phyloP scores from a whole-genome alignment of 2,797 vertebrate species.

The Podarcis siculus region DNA sequence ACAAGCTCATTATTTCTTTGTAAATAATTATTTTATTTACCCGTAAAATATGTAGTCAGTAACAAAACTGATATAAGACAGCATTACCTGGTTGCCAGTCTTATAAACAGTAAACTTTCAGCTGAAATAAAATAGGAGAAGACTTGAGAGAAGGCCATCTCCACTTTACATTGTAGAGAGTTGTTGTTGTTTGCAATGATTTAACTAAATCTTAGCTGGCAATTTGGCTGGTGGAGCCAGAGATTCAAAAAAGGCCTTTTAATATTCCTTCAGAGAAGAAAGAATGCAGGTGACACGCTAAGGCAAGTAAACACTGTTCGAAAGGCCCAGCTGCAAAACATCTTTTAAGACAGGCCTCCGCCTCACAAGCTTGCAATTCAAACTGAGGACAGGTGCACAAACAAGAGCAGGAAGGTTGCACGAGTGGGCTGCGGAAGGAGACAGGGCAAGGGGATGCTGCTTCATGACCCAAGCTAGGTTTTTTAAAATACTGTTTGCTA shows the following conservation, averaged over 20 bases:
- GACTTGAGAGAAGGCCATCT: not conserved
- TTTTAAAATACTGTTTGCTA: slow-evolving; percentile 6
- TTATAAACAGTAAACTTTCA: not conserved
- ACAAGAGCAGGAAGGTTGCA: not conserved
- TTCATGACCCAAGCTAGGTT: not conserved
- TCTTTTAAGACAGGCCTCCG: not conserved
- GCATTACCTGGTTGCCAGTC: not conserved
- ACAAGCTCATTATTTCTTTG: no score
- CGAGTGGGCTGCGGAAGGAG: not conserved
- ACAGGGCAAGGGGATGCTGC: not conserved
- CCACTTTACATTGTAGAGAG: not conserved
- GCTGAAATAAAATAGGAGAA: not conserved
- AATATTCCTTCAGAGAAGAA: not conserved
- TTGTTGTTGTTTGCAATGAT: not conserved
- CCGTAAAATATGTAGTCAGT: not conserved
- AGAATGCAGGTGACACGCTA: not conserved
- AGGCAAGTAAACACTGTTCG: not conserved
- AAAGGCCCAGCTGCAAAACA: not conserved
- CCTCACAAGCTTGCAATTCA: not conserved
- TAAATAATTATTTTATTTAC: no score
- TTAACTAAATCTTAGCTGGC: not conserved
- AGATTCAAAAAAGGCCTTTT: not conserved
- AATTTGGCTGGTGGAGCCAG: not conserved
- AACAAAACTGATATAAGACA: not conserved
- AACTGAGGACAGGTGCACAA: slow-evolving; percentile 7